Conservation (phyloP, 2,113 vertebrate genomes). For the Atrichornis clamosus region DNA sequence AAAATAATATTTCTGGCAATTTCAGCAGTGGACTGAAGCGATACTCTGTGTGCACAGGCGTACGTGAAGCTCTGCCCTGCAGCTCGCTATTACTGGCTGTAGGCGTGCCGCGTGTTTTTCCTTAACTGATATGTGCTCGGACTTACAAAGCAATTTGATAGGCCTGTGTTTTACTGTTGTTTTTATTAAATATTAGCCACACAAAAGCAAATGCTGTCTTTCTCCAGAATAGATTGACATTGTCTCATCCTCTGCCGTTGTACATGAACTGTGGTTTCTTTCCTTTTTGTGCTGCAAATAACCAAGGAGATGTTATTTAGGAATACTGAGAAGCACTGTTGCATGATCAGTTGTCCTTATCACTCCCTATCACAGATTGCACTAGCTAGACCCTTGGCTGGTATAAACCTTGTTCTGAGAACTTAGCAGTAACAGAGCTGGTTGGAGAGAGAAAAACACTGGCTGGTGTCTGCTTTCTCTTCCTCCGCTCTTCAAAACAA, state of each 20-base stretch:
- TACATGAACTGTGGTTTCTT: not conserved
- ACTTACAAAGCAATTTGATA: not conserved
- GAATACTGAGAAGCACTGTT: not conserved
- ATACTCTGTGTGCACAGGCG: not conserved
- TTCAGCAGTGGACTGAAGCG: not conserved
- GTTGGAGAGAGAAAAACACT: not conserved
- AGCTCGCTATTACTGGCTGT: not conserved
- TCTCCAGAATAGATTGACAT: not conserved
- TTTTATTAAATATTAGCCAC: not conserved
- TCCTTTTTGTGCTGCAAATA: not conserved
- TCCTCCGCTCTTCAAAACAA: not conserved
- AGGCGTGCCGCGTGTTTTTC: not conserved
- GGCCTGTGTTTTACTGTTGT: not conserved
- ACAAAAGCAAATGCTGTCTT: not conserved
- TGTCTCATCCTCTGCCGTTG: not conserved
- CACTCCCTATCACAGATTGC: not conserved
- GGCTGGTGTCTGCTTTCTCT: slow-evolving; percentile 23
- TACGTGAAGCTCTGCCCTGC: not conserved
- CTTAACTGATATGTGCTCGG: not conserved
- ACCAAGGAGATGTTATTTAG: not conserved
- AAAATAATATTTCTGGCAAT: not conserved
- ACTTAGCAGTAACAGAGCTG: not conserved
- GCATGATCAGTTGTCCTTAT: not conserved
- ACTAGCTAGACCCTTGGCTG: not conserved
- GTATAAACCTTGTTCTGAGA: not conserved